Evolutionary conservation across 2,797 vertebrate genomes (phyloP).

Genomic region (Anguilla anguilla): DNA sequence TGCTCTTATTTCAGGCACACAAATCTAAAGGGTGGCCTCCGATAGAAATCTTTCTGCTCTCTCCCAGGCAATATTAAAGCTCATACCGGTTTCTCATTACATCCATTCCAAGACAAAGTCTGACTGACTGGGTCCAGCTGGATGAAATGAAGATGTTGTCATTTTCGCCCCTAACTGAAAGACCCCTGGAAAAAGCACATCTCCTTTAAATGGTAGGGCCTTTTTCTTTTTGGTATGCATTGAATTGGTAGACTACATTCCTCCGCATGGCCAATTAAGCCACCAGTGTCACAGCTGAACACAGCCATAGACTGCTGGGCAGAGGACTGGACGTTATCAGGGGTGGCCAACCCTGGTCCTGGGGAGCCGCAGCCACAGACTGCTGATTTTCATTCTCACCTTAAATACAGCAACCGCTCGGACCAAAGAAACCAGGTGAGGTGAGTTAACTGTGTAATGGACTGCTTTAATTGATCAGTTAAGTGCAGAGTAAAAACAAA

Average conservation of each 20-base stretch:
- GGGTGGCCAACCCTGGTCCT: too few relatives aligned
- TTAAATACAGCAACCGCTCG: too few relatives aligned
- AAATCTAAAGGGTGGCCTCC: background rate
- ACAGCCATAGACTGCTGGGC: background rate
- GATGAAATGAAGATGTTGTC: background rate
- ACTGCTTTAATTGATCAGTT: too few relatives aligned
- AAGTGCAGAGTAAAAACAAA: too few relatives aligned
- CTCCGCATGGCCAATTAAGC: background rate
- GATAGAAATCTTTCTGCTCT: background rate
- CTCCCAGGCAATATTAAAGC: background rate
- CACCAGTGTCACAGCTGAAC: background rate
- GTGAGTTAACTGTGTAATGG: too few relatives aligned
- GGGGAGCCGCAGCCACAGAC: too few relatives aligned
- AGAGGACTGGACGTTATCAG: background rate
- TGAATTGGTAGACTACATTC: background rate
- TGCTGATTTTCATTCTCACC: too few relatives aligned
- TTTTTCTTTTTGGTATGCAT: background rate
- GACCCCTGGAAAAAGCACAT: background rate
- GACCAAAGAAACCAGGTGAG: too few relatives aligned
- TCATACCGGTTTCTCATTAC: background rate
- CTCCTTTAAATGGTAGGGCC: background rate
- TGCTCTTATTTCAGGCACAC: slow-evolving; percentile 3
- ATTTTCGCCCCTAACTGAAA: background rate
- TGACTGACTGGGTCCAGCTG: background rate
- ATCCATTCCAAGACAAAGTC: background rate